phyloP scores from a whole-genome alignment of 2,113 vertebrate species.

The Centropus bengalensis region DNA sequence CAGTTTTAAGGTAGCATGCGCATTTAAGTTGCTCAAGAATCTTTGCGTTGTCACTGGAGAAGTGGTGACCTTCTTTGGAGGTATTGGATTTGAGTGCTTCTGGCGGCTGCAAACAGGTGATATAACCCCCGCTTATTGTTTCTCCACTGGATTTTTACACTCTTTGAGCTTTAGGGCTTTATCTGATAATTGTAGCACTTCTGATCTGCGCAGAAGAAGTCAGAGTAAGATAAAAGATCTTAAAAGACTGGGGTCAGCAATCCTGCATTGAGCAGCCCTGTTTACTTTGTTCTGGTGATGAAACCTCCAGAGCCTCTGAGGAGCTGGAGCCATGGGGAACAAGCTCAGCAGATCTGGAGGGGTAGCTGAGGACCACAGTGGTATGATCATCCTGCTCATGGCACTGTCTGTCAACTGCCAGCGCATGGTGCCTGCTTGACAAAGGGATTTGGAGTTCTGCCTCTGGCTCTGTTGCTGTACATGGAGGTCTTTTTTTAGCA shows the following conservation, averaged over 20 bases:
- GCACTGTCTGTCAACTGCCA: fast-evolving
- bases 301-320: neutral
- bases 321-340: neutral
- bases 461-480: neutral
- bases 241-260: neutral
- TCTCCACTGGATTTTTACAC: neutral
- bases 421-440: neutral
- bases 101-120: neutral
- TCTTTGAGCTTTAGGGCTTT: neutral
- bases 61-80: neutral
- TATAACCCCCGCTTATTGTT: neutral
- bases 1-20: neutral
- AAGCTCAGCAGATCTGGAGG: neutral
- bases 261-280: neutral
- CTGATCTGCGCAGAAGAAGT: neutral
- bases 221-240: neutral
- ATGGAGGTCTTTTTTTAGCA: neutral
- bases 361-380: neutral
- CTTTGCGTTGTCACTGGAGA: neutral
- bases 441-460: neutral
- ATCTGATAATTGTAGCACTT: neutral
- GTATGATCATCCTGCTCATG: fast-evolving
- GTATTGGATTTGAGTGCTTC: neutral
- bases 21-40: neutral
- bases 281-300: neutral